Evolutionary conservation across 2,888 invertebrate genomes (phyloP).

Genomic region (Acrocera orbiculus): DNA sequence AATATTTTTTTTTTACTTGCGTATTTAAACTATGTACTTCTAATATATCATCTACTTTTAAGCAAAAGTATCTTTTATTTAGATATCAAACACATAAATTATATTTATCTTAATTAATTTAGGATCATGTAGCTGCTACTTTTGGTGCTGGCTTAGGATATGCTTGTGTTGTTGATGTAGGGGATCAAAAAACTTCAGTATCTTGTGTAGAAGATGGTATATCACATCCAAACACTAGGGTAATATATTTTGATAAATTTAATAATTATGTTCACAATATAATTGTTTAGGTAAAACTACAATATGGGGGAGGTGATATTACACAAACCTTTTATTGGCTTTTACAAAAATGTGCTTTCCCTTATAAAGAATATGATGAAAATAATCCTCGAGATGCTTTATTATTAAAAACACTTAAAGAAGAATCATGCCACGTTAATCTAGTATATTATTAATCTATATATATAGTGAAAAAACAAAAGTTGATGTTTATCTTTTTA

Average conservation of each 20-base stretch:
- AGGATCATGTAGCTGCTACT: slow-evolving; percentile 70
- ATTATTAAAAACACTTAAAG: slow-evolving; percentile 67
- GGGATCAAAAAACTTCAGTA: slow-evolving; percentile 88
- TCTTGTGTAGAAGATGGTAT: slow-evolving; percentile 95
- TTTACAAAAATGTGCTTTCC: slow-evolving; percentile 76
- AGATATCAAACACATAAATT: too few relatives aligned
- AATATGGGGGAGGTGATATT: slow-evolving; percentile 83
- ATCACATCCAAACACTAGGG: slow-evolving; percentile 71
- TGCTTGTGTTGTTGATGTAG: slow-evolving; percentile 89
- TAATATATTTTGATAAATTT: too few relatives aligned
- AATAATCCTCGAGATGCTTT: slow-evolving; percentile 57
- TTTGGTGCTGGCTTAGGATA: slow-evolving; percentile 69
- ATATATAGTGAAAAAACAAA: not conserved
- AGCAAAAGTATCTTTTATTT: too few relatives aligned
- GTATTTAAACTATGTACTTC: too few relatives aligned
- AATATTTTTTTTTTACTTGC: too few relatives aligned
- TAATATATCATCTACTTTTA: too few relatives aligned
- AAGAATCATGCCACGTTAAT: slow-evolving; percentile 81
- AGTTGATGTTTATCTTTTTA: slow-evolving; percentile 3
- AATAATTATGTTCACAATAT: too few relatives aligned
- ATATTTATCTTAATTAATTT: too few relatives aligned
- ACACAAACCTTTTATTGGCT: slow-evolving; percentile 79
- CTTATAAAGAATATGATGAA: slow-evolving; percentile 65
- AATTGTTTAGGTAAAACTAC: slow-evolving; percentile 47
- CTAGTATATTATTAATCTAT: slow-evolving; percentile 29